phyloP scores from a whole-genome alignment of 2,888 invertebrate species.

The Cephus runcator region DNA sequence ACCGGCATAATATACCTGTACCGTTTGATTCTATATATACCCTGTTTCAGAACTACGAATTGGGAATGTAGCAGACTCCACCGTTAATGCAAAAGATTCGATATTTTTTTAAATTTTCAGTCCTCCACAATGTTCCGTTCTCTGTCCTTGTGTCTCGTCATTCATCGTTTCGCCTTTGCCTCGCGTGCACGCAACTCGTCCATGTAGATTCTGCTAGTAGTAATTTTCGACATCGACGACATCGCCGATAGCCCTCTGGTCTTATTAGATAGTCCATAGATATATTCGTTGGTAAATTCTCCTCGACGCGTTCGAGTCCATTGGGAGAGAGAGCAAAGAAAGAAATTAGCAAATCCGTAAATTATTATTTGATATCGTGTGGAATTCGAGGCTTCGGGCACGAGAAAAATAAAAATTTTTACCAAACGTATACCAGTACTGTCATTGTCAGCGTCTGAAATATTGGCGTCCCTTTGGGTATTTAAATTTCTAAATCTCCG shows the following conservation, averaged over 20 bases:
- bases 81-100: neutral
- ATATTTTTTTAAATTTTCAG: neutral
- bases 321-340: neutral
- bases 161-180: neutral
- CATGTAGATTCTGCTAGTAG: neutral
- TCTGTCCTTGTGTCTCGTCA: conserved; percentile 20
- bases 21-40: neutral
- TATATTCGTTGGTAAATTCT: neutral
- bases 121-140: conserved; percentile 16
- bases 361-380: neutral
- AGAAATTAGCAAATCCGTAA: neutral
- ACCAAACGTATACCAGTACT: neutral
- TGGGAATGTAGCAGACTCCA: neutral
- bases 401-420: neutral
- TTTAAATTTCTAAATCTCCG: neutral
- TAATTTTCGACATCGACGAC: neutral
- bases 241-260: neutral
- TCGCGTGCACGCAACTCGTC: conserved; percentile 20
- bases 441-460: neutral
- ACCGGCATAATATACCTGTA: neutral
- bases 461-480: neutral
- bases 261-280: neutral
- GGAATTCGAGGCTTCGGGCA: neutral
- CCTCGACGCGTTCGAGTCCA: neutral
- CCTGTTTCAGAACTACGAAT: neutral